Percentiles rank a stretch among this genome's conserved stretches.
Evolutionary conservation across 37 sponge, comb jelly and placozoan species (phyloP).

Genomic region (Mnemiopsis leidyi): DNA sequence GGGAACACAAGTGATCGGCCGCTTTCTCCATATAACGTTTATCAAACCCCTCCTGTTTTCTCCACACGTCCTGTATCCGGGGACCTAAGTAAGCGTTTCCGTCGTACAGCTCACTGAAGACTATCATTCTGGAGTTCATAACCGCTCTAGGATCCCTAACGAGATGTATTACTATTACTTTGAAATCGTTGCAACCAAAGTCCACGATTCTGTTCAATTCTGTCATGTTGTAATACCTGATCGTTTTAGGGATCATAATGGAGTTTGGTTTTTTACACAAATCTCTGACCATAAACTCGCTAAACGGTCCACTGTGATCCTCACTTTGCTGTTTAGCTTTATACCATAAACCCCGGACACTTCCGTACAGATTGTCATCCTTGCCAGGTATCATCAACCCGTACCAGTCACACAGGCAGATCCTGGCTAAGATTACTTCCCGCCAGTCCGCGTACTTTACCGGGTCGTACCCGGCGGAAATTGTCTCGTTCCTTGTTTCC

Average conservation of each 20-base stretch:
- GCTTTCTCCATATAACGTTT: not conserved
- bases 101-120: constrained; percentile 51
- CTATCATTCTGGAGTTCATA: not conserved
- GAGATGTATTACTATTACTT: constrained; percentile 37
- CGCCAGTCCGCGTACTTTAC: not conserved
- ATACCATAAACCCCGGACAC: not conserved
- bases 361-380: not conserved
- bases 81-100: constrained; percentile 5
- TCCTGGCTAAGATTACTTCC: not conserved
- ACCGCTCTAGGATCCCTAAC: constrained; percentile 40
- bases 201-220: not conserved
- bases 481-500: not conserved
- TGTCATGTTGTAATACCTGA: constrained; percentile 37
- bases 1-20: not conserved
- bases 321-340: not conserved
- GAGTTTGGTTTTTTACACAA: not conserved
- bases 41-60: not conserved
- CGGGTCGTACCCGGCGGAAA: not conserved
- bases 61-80: not conserved
- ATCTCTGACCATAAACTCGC: not conserved
- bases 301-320: not conserved
- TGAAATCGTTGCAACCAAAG: constrained; percentile 28
- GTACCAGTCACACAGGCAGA: not conserved
- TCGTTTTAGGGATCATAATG: constrained; percentile 24
- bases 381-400: not conserved